Conservation (phyloP, 2,113 vertebrate genomes). For the Tonatia bakeri region DNA sequence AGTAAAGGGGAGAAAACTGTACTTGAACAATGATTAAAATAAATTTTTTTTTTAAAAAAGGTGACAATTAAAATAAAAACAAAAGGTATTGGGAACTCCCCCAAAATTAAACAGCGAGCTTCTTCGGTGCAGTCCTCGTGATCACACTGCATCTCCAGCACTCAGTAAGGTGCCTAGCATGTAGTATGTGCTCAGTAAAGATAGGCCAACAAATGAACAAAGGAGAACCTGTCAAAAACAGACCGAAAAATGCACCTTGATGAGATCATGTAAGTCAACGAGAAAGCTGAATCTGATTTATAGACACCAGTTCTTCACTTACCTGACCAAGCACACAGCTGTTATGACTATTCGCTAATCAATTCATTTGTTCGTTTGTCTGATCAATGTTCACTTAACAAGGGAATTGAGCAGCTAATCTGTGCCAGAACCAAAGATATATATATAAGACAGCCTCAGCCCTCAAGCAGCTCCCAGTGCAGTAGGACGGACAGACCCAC, state of each 20-base stretch:
- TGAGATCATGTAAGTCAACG: neutral
- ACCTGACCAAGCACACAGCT: neutral
- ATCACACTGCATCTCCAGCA: neutral
- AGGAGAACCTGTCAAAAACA: neutral
- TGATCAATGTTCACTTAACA: conserved; percentile 30
- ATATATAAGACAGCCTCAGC: neutral
- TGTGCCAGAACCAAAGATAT: neutral
- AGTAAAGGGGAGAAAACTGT: too few species aligned
- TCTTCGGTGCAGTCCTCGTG: neutral
- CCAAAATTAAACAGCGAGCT: neutral
- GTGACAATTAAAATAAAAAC: neutral
- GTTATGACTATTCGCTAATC: neutral
- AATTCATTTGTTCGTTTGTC: neutral
- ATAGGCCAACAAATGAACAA: neutral
- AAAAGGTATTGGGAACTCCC: neutral
- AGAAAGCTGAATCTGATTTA: neutral
- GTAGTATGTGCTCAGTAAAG: neutral
- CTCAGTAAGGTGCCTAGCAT: neutral
- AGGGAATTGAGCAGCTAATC: neutral
- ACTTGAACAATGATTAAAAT: too few species aligned
- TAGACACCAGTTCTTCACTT: neutral
- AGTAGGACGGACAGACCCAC: neutral
- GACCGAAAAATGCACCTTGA: neutral
- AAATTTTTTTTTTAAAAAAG: too few species aligned
- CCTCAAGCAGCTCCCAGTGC: neutral